These are phyloP conservation scores for Apodemia zela DNA, from an alignment of 2,888 invertebrate genomes.

Conservation along the genomic window DNA sequence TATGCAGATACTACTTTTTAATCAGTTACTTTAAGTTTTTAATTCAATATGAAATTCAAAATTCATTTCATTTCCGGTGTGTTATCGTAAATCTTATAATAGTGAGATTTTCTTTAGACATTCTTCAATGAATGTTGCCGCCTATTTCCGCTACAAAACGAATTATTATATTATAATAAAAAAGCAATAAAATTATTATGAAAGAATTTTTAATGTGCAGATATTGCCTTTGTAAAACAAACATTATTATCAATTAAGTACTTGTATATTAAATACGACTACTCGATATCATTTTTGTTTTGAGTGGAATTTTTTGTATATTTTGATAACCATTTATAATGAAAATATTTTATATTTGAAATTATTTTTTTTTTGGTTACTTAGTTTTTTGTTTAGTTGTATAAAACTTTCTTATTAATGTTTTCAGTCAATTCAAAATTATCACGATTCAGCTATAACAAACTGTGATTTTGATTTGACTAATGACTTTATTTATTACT, in stretches of 20 bases:
- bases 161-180: neutral
- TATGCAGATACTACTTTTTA: too few relatives aligned
- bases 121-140: neutral
- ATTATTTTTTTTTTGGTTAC: neutral
- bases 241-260: slow-evolving; percentile 12
- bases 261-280: neutral
- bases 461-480: too few relatives aligned
- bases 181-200: neutral
- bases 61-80: slow-evolving; percentile 29
- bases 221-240: slow-evolving; percentile 5
- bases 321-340: neutral
- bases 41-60: slow-evolving; percentile 23
- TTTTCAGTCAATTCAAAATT: too few relatives aligned
- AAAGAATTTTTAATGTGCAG: neutral
- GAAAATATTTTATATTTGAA: neutral
- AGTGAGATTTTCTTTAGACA: slow-evolving; percentile 23
- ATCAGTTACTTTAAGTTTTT: neutral
- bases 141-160: neutral
- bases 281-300: slow-evolving; percentile 1
- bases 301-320: slow-evolving; percentile 11
- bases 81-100: slow-evolving; percentile 29
- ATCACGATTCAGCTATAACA: too few relatives aligned
- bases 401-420: too few relatives aligned
- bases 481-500: too few relatives aligned
- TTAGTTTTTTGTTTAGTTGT: too few relatives aligned